A percentile compares a stretch with the other conserved stretches of the same genome.
These are phyloP conservation scores for Cyrtodaria siliqua DNA, from an alignment of 2,888 invertebrate genomes.

Conservation along the genomic window DNA sequence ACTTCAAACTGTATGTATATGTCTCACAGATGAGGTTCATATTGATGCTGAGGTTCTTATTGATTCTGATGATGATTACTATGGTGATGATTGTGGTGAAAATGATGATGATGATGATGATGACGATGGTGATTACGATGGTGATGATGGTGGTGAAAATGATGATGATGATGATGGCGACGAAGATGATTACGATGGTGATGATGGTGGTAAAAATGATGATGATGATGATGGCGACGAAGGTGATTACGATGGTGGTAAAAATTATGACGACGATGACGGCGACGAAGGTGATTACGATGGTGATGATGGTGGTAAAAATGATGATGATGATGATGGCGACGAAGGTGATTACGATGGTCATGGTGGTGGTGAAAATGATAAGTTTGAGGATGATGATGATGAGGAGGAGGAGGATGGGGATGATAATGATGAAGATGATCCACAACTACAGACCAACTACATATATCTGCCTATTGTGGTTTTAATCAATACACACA, in stretches of 20 bases:
- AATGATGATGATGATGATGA: slow-evolving; percentile 8
- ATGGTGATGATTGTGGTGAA: too few species aligned
- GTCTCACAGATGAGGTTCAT: not conserved
- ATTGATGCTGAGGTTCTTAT: not conserved
- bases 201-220: not conserved
- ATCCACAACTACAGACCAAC: too few species aligned
- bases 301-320: not conserved
- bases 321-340: not conserved
- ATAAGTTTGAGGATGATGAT: not conserved
- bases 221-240: not conserved
- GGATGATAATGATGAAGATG: too few species aligned
- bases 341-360: not conserved
- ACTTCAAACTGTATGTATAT: too few species aligned
- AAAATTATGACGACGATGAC: not conserved
- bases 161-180: not conserved
- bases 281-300: not conserved
- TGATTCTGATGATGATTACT: not conserved
- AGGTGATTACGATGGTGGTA: not conserved
- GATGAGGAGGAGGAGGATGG: too few species aligned
- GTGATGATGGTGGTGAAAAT: not conserved
- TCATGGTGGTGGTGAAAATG: not conserved
- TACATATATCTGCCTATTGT: too few species aligned
- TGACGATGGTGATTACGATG: not conserved
- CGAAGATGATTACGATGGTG: too few species aligned
- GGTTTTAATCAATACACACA: too few species aligned